Base-by-base conservation (phyloP, 2,113 vertebrate genomes). In the Columbina picui region DNA sequence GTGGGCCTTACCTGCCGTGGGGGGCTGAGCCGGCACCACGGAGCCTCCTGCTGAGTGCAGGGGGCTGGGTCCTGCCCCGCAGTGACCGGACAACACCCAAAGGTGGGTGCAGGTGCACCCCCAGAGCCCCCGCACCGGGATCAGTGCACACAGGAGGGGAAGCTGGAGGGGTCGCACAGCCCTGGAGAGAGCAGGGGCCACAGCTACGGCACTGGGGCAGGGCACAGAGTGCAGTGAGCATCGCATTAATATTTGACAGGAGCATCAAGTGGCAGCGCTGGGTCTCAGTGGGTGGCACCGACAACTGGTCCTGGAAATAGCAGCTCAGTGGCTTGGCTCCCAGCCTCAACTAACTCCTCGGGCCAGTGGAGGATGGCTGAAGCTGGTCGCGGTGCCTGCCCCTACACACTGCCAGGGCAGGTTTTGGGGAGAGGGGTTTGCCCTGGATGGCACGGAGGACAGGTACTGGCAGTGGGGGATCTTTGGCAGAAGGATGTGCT, bases 161-260 rank as follows among this genome's bases (percentile, higher is more conserved):
- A 26, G 50, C 0, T 3, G 13, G 19, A 47, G 52, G 38, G 49
- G 26, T 12, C 1, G 1, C n/a, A 57, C 71, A 79, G 52, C 57
- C 57, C 57, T 30, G 68, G 23, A 20, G 41, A 4, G 1, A 26
- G 43, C 73, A 52, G 41, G 47, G 56, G 50, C 85, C 25, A 2
- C 9, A 6, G 60, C 50, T 68, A 57, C 63, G 41, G 61, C 1
- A 1, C 68, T 53, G 53, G 45, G 32, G 27, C 43, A 65, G 41
- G 56, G 84, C 63, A 76, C 22, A 29, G 49, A 79, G 57, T 1
- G 9, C 63, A 30, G 30, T 30, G 56, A 94, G 36, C 84, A 18
- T 29, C 36, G 2, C 53, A 84, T 94, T 76, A 96, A 96, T 94
- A 93, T 87, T 96, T 95, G 77, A 96, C 13, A 1, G 63, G 49